Conservation (phyloP, 2,797 vertebrate species). For the Danio choprae region DNA sequence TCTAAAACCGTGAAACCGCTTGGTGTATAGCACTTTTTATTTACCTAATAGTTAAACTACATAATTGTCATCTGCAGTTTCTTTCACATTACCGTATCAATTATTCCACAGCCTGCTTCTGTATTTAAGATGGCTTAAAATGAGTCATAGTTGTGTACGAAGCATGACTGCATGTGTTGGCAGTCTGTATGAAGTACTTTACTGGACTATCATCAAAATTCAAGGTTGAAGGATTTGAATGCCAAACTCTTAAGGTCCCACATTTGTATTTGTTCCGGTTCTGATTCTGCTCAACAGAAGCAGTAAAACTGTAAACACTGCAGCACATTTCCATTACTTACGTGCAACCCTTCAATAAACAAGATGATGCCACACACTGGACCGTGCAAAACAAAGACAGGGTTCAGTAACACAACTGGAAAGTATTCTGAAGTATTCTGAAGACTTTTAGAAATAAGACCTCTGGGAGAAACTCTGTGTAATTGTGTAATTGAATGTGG, state of each 20-base stretch:
- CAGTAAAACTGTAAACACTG: constrained; percentile 44
- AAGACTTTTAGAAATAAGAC: no score
- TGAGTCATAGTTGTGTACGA: background rate
- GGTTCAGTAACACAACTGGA: constrained; percentile 29
- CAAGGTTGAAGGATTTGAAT: constrained; percentile 3
- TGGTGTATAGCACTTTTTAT: background rate
- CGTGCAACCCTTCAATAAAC: constrained; percentile 30
- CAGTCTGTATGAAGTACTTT: background rate
- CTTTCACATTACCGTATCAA: background rate
- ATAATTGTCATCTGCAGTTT: background rate
- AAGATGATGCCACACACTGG: background rate
- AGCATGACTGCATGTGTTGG: background rate
- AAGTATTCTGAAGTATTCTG: constrained; percentile 17
- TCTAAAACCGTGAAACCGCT: background rate
- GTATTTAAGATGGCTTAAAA: background rate
- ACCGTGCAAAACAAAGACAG: constrained; percentile 45
- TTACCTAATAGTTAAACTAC: background rate
- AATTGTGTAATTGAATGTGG: no score
- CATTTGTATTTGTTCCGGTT: constrained; percentile 38
- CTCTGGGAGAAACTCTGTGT: constrained; percentile 21
- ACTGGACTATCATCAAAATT: background rate
- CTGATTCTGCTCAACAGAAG: constrained; percentile 33
- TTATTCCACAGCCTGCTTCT: background rate
- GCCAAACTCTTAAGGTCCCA: constrained; percentile 13
- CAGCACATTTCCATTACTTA: constrained; percentile 47